These are phyloP conservation scores for Fringilla coelebs DNA, from an alignment of 2,797 vertebrate genomes.

Conservation along the genomic window DNA sequence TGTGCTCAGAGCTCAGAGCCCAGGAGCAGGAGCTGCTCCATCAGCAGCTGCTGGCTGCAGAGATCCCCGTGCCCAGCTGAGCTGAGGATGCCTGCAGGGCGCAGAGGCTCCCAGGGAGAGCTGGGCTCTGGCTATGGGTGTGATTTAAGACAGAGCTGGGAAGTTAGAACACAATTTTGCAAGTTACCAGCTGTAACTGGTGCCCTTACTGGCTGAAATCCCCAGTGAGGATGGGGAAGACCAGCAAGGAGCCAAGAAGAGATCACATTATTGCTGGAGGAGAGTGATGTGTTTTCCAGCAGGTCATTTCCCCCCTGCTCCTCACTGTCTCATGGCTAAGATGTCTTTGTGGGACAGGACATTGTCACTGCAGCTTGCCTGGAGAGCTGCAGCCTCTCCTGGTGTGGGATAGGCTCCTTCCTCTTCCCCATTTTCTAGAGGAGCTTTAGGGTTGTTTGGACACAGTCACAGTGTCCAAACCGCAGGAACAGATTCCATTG, in stretches of 20 bases:
- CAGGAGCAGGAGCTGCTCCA: neutral
- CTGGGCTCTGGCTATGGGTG: neutral
- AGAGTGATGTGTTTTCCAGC: constrained; percentile 2
- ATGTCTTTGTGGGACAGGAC: neutral
- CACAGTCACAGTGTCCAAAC: too few species aligned
- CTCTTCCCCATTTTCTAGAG: neutral
- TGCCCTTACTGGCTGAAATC: neutral
- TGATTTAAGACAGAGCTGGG: neutral
- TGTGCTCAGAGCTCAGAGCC: neutral
- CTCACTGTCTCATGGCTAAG: neutral
- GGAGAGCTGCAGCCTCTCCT: neutral
- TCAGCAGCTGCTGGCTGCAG: neutral
- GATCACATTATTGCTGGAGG: neutral
- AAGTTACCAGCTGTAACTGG: neutral
- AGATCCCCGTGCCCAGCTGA: neutral
- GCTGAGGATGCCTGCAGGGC: neutral
- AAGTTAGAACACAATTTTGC: neutral
- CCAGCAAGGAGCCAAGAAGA: neutral
- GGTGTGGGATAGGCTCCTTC: fast-evolving
- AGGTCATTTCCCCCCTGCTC: neutral
- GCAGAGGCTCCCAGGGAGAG: neutral
- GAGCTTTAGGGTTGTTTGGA: neutral
- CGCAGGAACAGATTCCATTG: neutral
- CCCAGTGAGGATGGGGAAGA: fast-evolving
- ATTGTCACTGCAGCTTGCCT: neutral